Base-by-base conservation (phyloP, 2,797 vertebrate genomes). In the Hozukius guyotensis region DNA sequence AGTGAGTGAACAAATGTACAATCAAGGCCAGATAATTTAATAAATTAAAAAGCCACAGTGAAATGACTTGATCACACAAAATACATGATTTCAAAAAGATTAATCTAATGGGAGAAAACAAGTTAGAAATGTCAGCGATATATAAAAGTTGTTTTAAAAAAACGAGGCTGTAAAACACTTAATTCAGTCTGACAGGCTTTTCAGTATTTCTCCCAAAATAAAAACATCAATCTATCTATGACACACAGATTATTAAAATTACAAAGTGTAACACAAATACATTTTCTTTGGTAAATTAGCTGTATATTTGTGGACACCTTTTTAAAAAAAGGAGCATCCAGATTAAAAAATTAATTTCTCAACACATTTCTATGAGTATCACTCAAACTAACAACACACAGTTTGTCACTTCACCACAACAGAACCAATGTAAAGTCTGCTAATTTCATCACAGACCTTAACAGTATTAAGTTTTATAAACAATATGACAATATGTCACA, bases 401-500 rank as follows among this genome's bases (percentile, higher is more conserved):
- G 32, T 81, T 84, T 77, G 24, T 84, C 65, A 77, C 38, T 32
- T 84, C 77, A 87, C 69, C 31, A 84, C 80, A 75, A 67, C 75
- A 74, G 22, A 82, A 76, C 53, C 53, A 3, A 20, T 18, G 8
- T 55, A 49, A 31, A 34, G 55, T 75, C 87, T 75, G 69, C 60
- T 46, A 52, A 69, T 10, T 57, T 71, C 0, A 83, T 61, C 59
- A 78, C 77, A 87, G 18, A 77, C 55, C 36, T 8, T 42, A 81
- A 81, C 71, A 73, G 29, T 14, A 66, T 61, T 64, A 20, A n/a
- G 6, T 63, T 32, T 82, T 78, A 90, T 91, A 53, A 83, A 89
- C 85, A 91, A 64, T 32, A 89, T 94, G 93, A 93, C 92, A 93
- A 94, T 91, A 92, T 93, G 90, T 94, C 93, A 93, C 87, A 94